Evolutionary conservation across 2,113 vertebrate genomes (phyloP).

Genomic region (Plotosus lineatus): DNA sequence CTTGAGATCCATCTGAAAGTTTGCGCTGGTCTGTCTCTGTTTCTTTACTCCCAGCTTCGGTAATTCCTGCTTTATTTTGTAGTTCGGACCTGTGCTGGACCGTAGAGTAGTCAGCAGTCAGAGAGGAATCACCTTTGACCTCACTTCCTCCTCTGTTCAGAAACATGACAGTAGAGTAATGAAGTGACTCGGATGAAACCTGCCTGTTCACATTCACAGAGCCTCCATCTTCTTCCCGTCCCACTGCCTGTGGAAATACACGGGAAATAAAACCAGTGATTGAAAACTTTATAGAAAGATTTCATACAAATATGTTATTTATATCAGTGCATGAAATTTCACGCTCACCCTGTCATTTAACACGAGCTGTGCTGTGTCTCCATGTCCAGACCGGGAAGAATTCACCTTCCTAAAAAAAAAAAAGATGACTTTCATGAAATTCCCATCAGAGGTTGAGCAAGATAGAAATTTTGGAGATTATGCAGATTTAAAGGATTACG

Average conservation of each 20-base stretch:
- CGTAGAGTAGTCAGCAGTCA: constrained; percentile 11
- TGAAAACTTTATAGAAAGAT: not conserved
- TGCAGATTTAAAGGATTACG: no score
- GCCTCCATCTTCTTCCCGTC: not conserved
- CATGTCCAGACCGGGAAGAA: not conserved
- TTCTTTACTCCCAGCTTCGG: not conserved
- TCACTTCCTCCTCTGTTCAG: not conserved
- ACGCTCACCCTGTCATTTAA: constrained; percentile 18
- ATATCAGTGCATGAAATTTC: not conserved
- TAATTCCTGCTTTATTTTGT: not conserved
- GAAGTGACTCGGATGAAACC: constrained; percentile 21
- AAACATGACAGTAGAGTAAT: constrained; percentile 34
- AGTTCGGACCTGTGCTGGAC: not conserved
- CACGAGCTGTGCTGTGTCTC: not conserved
- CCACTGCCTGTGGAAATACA: not conserved
- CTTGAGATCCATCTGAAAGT: not conserved
- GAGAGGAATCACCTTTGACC: constrained; percentile 3
- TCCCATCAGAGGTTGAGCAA: no score
- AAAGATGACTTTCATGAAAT: not conserved
- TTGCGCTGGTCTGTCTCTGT: not conserved
- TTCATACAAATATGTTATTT: not conserved
- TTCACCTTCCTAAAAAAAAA: constrained; percentile 20
- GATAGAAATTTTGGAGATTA: no score
- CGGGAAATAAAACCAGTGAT: not conserved
- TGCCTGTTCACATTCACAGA: not conserved